Evolutionary conservation across 2,888 invertebrate genomes (phyloP), one percentile per base, ranked within the genome.

Genomic region (Acanthacorydalis orientalis): DNA sequence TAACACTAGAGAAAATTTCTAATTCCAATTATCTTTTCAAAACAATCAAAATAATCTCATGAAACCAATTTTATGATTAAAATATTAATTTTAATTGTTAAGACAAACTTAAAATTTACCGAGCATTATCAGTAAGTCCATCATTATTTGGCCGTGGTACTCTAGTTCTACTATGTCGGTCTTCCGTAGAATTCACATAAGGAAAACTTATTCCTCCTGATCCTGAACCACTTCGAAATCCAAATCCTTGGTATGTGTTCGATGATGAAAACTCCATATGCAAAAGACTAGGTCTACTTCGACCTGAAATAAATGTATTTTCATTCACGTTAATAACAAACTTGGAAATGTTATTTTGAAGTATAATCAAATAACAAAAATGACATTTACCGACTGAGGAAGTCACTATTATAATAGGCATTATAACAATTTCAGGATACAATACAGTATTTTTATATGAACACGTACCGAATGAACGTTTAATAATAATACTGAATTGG

Each of bases 81-180:
- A 23, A 37, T 37, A 37, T 4, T 4, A 37, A 3, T 37, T 2
- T 37, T 2, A 12, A 37, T 12, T 12, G n/a, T n/a, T n/a, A n/a
- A 37, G 3, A 37, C 2, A 6, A 12, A 16, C 11, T 15, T 43
- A 12, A n/a, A 31, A 31, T 16, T 43, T 43, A 43, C 43, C 43
- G 43, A 23, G 43, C 43, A 23, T 43, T 43, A 43, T 43, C 43
- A 11, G 43, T 43, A 31, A 31, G 23, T 16, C 43, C 43, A 31
- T 43, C 43, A 12, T 10, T 31, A 23, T 12, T 31, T 10, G 43
- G 31, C n/a, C 9, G 43, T 31, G 23, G 16, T 10, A 43, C 31
- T 31, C 43, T 16, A 31, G 43, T 16, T 37, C 37, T 23, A 23
- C 23, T 23, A 6, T 7, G 14, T 39, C 39, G 6, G n/a, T 39